Conservation (phyloP, 2,113 vertebrate genomes). For the Taurulus bubalis region DNA sequence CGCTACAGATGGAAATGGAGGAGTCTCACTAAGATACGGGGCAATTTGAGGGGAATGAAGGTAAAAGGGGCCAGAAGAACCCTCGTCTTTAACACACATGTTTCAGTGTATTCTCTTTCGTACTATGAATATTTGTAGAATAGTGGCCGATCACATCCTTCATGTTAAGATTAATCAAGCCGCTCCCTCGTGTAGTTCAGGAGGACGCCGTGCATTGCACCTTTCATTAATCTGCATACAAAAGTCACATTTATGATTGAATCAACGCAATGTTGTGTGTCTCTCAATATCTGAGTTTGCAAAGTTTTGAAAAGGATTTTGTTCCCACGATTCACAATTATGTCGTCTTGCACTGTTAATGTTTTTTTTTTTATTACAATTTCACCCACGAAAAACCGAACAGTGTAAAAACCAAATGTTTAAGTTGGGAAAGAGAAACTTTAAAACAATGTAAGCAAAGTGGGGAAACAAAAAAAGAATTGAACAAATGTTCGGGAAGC, state of each 20-base stretch:
- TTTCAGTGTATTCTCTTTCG: conserved; percentile 26
- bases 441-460: neutral
- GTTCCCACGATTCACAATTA: no score
- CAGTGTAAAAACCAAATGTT: neutral
- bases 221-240: conserved; percentile 13
- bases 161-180: conserved; percentile 24
- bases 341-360: neutral
- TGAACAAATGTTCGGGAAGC: neutral
- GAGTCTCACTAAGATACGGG: neutral
- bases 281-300: neutral
- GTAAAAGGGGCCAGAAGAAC: conserved; percentile 26
- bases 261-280: neutral
- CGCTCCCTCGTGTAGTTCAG: neutral
- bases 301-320: neutral
- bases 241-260: neutral
- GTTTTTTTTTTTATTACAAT: neutral
- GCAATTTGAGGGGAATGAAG: conserved; percentile 20
- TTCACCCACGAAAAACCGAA: neutral
- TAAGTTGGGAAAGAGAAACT: neutral
- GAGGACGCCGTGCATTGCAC: conserved; percentile 1
- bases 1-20: conserved; percentile 4
- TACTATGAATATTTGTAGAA: conserved; percentile 13
- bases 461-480: neutral
- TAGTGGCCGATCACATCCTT: conserved; percentile 2
- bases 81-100: conserved; percentile 2